Conservation (phyloP, 2,113 vertebrate genomes). For the Neodon shergylaensis region DNA sequence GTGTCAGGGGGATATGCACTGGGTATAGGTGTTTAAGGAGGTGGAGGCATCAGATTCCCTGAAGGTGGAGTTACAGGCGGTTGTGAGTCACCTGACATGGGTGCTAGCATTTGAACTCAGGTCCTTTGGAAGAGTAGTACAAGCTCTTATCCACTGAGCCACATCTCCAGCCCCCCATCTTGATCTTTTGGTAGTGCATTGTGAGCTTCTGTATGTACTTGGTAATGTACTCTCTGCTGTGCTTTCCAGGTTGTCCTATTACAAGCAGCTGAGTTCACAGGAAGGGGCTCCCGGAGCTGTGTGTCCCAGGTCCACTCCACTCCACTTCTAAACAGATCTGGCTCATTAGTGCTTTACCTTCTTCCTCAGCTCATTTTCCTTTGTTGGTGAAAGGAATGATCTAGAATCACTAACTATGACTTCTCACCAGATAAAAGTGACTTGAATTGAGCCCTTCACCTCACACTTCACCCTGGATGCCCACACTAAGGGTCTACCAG, state of each 20-base stretch:
- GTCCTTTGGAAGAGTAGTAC: neutral
- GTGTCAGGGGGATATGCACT: neutral
- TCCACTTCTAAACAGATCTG: neutral
- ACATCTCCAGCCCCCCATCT: neutral
- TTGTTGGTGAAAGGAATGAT: neutral
- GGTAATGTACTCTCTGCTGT: neutral
- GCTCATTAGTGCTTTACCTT: neutral
- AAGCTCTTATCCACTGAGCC: neutral
- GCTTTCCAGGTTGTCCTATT: neutral
- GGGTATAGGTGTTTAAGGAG: neutral
- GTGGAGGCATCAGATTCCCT: neutral
- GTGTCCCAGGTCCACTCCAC: neutral
- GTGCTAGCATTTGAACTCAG: neutral
- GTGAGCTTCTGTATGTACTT: neutral
- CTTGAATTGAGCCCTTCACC: neutral
- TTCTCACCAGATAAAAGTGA: neutral
- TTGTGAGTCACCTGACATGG: neutral
- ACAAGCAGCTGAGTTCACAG: neutral
- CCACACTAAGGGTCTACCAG: neutral
- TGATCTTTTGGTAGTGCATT: neutral
- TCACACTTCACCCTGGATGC: neutral
- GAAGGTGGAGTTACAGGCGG: neutral
- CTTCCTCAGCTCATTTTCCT: neutral
- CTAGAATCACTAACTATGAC: neutral
- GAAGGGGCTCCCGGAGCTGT: neutral